Evolutionary conservation across 2,113 vertebrate species (phyloP).

Genomic region (Epinephelus moara): DNA sequence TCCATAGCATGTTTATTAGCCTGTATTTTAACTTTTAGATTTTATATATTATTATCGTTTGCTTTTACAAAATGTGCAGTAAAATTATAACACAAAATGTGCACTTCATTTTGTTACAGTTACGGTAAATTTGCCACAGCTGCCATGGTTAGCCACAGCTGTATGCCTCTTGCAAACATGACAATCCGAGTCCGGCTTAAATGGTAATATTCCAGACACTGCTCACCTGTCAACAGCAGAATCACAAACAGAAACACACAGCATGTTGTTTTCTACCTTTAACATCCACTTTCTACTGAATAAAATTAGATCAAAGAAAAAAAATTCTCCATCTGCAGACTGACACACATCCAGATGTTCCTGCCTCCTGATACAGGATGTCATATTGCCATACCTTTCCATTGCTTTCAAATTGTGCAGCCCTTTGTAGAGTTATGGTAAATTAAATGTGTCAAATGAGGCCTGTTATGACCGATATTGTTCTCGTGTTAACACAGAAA

Average conservation of each 20-base stretch:
- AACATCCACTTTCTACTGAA: background rate
- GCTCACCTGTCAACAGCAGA: background rate
- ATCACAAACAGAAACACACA: background rate
- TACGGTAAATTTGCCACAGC: background rate
- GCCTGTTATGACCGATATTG: background rate
- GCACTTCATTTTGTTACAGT: background rate
- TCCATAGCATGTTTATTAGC: no score
- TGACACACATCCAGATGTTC: constrained; percentile 22
- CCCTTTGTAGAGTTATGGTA: background rate
- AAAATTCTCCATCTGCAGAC: constrained; percentile 13
- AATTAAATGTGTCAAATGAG: constrained; percentile 31
- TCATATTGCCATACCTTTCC: no score
- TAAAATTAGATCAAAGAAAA: background rate
- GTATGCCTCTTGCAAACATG: background rate
- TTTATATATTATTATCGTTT: no score
- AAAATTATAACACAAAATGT: background rate
- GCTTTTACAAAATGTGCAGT: background rate
- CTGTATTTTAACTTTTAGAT: no score
- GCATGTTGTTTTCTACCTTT: background rate
- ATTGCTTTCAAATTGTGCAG: background rate
- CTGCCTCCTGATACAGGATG: background rate
- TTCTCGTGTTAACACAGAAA: constrained; percentile 18
- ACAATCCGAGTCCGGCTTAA: background rate
- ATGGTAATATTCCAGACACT: background rate
- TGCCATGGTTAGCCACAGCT: background rate